Conservation (phyloP, 2,797 vertebrate genomes). For the Platalea minor region DNA sequence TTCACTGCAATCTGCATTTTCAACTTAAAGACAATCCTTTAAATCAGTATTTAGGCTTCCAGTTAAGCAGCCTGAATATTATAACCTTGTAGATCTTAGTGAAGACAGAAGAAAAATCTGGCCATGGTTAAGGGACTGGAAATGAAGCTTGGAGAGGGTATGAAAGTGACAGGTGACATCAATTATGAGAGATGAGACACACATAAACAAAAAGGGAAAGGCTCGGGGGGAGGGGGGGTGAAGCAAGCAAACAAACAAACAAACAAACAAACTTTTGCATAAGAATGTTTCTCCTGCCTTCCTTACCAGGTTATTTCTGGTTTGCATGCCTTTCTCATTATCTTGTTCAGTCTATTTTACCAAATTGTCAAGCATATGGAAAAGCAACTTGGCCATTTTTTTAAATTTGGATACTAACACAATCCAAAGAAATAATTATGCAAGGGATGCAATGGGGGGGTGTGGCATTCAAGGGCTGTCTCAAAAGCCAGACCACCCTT, state of each 20-base stretch:
- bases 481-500: not conserved
- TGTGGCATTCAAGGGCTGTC: not conserved
- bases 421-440: not conserved
- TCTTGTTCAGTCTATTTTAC: not conserved
- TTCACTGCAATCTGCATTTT: not conserved
- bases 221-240: not conserved
- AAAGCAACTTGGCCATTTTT: not conserved
- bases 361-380: not conserved
- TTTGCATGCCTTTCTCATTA: not conserved
- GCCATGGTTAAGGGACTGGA: not conserved
- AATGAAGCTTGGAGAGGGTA: not conserved
- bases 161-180: not conserved
- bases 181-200: not conserved
- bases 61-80: not conserved
- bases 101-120: not conserved
- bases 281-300: not conserved
- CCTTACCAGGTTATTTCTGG: not conserved
- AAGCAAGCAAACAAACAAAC: not conserved
- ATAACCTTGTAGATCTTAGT: not conserved
- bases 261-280: not conserved
- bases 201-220: not conserved
- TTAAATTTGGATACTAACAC: not conserved
- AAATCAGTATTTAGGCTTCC: not conserved
- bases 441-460: not conserved
- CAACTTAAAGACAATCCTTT: not conserved